Evolutionary conservation across 2,888 invertebrate species (phyloP).

Genomic region (Phrixothrix hirtus): DNA sequence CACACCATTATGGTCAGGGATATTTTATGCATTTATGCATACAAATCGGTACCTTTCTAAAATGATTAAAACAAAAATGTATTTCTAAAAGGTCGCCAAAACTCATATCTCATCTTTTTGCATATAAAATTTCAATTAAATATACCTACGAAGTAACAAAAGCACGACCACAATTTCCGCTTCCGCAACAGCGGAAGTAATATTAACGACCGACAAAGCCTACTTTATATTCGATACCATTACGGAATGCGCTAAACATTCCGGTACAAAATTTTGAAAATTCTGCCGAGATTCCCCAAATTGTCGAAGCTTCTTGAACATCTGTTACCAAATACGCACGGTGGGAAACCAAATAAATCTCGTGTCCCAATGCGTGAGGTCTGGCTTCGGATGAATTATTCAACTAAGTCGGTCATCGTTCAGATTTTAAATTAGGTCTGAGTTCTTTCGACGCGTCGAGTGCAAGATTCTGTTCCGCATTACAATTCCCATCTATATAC

Average conservation of each 20-base stretch:
- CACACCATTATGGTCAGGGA: constrained; percentile 6
- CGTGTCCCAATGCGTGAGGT: constrained; percentile 52
- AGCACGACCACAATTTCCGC: constrained; percentile 40
- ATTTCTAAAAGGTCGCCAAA: too few relatives aligned
- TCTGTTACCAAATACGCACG: constrained; percentile 40
- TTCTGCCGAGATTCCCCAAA: constrained; percentile 23
- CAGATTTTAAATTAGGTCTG: constrained; percentile 42
- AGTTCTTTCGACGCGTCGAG: constrained; percentile 38
- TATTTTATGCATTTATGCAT: too few relatives aligned
- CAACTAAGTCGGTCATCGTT: constrained; percentile 49
- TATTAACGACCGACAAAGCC: constrained; percentile 31
- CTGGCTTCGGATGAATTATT: constrained; percentile 50
- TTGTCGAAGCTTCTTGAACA: constrained; percentile 30
- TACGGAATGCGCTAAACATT: constrained; percentile 4
- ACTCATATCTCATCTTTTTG: too few relatives aligned
- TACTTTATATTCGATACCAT: constrained; percentile 10
- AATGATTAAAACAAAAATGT: too few relatives aligned
- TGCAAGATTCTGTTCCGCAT: constrained; percentile 35
- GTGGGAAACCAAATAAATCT: constrained; percentile 52
- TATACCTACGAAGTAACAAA: constrained; percentile 3
- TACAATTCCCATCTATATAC: constrained; percentile 27
- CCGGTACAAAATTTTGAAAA: constrained; percentile 12
- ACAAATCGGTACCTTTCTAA: too few relatives aligned
- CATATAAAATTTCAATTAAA: constrained; percentile 3
- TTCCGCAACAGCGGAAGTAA: constrained; percentile 47